Base-by-base conservation (phyloP, 1,140 invertebrate genomes). In the Dolichoris vasculosae region DNA sequence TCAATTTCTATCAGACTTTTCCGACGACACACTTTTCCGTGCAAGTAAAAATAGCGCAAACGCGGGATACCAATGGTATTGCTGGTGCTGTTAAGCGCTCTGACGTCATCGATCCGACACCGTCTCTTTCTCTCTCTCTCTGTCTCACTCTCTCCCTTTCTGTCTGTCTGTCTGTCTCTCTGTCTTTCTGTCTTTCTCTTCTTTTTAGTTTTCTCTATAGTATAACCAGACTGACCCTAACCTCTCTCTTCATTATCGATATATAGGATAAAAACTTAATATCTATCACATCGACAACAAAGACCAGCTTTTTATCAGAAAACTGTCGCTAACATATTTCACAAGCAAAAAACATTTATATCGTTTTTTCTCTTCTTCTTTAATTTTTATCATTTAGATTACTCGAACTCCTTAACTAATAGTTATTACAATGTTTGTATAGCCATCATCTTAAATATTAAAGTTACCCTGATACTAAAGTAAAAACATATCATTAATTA, bases 91-190 rank as follows among this genome's bases (percentile, higher is more conserved):
- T n/a, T 43, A 32, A 32, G 35, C 17, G 38, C 11, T 43, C 51
- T 43, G 77, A 64, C 77, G 78, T 69, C 78, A 81, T 81, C n/a
- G 78, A 48, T 81, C 59, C 51, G 35, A 26, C 1, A 20, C 3
- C 55, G 17, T 9, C 55, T 9, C 15, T 20, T 4, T 59, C 55
- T 59, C 15, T 59, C 55, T 20, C 55, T 9, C 55, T 59, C 55
- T 59, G 15, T 20, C 30, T 30, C 30, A 17, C 75, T 23, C 30
- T 11, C 23, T 46, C 23, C 43, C 20, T 75, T 13, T 40, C 32
- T 46, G 4, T 75, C 71, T 75, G 23, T 46, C 30, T 2, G 46
- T 30, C 30, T 30, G 32, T 17, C 75, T 23, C 30, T 11, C 23
- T 46, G 11, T 46, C 20, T 75, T 13, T 40, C 32, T 46, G 4